phyloP scores from a whole-genome alignment of 2,797 vertebrate genomes.

The Silurus lanzhouensis region DNA sequence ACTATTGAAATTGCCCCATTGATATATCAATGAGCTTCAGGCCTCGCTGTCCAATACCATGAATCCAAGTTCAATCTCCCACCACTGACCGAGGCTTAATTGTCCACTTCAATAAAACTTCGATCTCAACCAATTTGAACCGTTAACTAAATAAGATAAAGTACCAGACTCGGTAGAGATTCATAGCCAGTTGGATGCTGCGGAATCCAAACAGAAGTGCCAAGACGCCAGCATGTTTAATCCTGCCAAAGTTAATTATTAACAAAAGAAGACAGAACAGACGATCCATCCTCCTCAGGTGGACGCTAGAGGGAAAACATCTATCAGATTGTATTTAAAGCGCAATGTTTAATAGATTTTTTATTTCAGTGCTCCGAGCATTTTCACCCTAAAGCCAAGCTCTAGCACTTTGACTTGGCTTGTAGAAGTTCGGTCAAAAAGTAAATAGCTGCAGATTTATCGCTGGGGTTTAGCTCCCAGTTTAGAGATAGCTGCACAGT shows the following conservation, averaged over 20 bases:
- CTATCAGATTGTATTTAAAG: slow-evolving; percentile 31
- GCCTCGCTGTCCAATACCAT: slow-evolving; percentile 37
- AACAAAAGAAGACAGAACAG: slow-evolving; percentile 21
- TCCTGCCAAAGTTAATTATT: slow-evolving; percentile 36
- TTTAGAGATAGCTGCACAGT: not conserved
- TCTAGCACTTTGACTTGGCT: not conserved
- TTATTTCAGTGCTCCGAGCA: not conserved
- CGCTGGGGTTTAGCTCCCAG: slow-evolving; percentile 14
- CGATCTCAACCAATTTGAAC: slow-evolving; percentile 26
- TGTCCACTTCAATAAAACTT: slow-evolving; percentile 35
- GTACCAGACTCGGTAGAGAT: slow-evolving; percentile 1
- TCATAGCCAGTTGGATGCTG: not conserved
- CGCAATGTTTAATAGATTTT: slow-evolving; percentile 40
- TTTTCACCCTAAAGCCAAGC: not conserved
- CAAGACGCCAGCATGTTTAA: slow-evolving; percentile 26
- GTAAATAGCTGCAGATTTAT: slow-evolving; percentile 6
- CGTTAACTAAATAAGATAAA: slow-evolving; percentile 47
- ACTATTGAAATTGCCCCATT: slow-evolving; percentile 15
- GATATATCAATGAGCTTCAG: slow-evolving; percentile 31
- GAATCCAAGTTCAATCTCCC: slow-evolving; percentile 12
- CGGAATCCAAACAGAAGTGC: slow-evolving; percentile 19
- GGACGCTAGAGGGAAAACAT: slow-evolving; percentile 25
- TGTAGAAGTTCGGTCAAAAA: slow-evolving; percentile 12
- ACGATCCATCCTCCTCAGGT: slow-evolving; percentile 24
- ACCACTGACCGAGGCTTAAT: slow-evolving; percentile 37